Percentiles rank a stretch among this genome's conserved stretches.
These are phyloP conservation scores for Coreoperca whiteheadi DNA, from an alignment of 2,113 vertebrate genomes.

Conservation along the genomic window DNA sequence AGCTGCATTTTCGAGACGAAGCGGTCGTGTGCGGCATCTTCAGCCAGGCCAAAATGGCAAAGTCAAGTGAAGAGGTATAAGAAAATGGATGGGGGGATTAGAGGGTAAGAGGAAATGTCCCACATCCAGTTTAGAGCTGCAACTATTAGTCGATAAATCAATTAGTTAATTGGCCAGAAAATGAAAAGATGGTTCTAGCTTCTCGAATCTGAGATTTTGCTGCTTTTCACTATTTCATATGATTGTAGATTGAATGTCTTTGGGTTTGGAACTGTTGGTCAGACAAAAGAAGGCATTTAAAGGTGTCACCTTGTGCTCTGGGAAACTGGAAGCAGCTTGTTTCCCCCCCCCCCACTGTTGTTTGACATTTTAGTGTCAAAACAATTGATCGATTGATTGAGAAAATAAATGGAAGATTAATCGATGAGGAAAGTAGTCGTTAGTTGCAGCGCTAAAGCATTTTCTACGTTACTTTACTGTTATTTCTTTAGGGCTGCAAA, in stretches of 20 bases:
- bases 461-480: no score
- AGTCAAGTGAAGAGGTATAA: background rate
- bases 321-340: background rate
- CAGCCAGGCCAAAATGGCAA: background rate
- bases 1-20: background rate
- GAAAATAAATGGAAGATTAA: background rate
- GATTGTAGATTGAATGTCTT: background rate
- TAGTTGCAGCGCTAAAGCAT: no score
- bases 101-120: no score
- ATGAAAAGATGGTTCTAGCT: background rate
- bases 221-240: background rate
- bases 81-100: background rate
- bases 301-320: background rate
- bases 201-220: background rate
- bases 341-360: background rate
- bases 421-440: background rate
- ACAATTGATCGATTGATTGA: background rate
- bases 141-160: background rate
- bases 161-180: background rate
- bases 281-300: background rate
- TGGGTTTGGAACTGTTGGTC: background rate
- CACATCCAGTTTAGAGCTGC: background rate
- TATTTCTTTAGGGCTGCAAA: background rate
- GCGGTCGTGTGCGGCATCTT: background rate
- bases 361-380: background rate